Base-by-base conservation (phyloP, 2,888 invertebrate genomes). In the Drosophila tanythrix region DNA sequence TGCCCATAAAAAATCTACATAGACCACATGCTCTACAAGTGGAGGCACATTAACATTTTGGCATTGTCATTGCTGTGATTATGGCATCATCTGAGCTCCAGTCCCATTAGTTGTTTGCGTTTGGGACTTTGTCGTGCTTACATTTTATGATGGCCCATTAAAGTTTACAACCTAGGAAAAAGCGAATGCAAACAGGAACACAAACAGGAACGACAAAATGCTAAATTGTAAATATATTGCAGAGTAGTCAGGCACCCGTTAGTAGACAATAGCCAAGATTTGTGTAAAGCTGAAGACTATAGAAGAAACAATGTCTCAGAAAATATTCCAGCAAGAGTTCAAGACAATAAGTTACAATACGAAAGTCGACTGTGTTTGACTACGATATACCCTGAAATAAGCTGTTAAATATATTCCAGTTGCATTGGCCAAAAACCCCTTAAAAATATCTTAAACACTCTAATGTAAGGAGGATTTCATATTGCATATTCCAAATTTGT, bases 61-160 rank as follows among this genome's bases (percentile, higher is more conserved):
- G 59, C 82, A 81, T 82, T 81, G 79, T 89, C 76, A 83, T 82
- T 55, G 66, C 67, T 62, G 70, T 80, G 81, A 85, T 86, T 79
- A 75, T 72, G 81, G 69, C 72, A 73, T 68, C 74, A 74, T 73
- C 74, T 76, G 73, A 71, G 60, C 48, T 36, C 43, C 38, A 21
- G 18, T 21, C 60, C 82, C 69, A 77, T 83, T 72, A 70, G 77
- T 40, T 70, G 57, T 63, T 62, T 65, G 57, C 46, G 2, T 51
- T 43, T 40, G 40, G 38, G 40, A 36, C 60, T 29, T 62, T 59
- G 62, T 70, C 69, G 69, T 71, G 70, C 70, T 70, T 51, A 55
- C 58, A 56, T 84, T 90, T 89, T 83, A 89, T 74, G 88, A 79
- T 78, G 61, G 43, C 74, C 25, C 79, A 83, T 87, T 85, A 85